Evolutionary conservation across 2,797 vertebrate genomes (phyloP).

Genomic region (Molossus alvarezi): DNA sequence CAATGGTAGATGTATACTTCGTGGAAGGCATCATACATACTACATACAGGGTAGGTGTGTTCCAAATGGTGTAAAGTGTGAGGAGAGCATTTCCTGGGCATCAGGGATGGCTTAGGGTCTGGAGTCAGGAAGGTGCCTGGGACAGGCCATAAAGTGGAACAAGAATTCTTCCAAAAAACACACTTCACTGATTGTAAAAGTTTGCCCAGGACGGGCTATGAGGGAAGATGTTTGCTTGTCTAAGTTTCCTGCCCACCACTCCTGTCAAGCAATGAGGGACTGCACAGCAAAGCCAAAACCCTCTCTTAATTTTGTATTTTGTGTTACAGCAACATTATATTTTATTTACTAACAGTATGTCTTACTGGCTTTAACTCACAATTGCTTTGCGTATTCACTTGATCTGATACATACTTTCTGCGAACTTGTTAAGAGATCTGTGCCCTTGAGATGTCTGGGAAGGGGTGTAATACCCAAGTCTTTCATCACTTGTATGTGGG

Average conservation of each 20-base stretch:
- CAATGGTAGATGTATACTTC: background rate
- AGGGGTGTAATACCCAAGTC: background rate
- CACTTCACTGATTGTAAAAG: background rate
- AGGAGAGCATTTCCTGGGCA: background rate
- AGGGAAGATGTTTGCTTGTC: background rate
- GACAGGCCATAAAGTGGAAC: background rate
- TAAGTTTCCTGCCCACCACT: background rate
- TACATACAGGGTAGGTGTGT: background rate
- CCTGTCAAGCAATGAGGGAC: background rate
- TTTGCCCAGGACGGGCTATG: background rate
- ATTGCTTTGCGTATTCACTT: background rate
- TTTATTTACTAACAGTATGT: conserved; percentile 42
- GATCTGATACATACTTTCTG: conserved; percentile 37
- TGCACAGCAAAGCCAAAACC: background rate
- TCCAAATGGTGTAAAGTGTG: background rate
- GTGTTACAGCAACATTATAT: background rate
- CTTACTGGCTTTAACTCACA: conserved; percentile 54
- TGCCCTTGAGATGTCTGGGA: conserved; percentile 36
- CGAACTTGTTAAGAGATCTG: background rate
- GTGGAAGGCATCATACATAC: background rate
- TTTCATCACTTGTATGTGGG: conserved; percentile 7
- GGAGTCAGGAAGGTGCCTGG: background rate
- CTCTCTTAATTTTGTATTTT: conserved; percentile 11
- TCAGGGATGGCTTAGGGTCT: background rate
- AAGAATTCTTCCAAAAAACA: background rate